A percentile compares a stretch with the other conserved stretches of the same genome.
Evolutionary conservation across 2,113 vertebrate species (phyloP).

Genomic region (Gorsachius goisagi): DNA sequence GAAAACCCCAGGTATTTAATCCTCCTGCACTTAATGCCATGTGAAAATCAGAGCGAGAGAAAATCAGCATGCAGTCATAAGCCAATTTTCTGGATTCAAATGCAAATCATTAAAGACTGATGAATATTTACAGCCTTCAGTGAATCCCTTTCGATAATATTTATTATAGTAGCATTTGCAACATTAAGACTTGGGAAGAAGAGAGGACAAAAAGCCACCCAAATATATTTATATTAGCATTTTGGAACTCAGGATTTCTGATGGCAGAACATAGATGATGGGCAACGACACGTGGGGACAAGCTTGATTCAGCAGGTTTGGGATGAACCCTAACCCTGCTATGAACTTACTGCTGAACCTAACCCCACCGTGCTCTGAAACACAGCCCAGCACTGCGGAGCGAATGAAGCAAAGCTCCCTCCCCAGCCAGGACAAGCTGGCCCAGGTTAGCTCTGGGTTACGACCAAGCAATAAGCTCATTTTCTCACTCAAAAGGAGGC

Average conservation of each 20-base stretch:
- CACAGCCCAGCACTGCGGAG: background rate
- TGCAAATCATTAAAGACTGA: slow-evolving; percentile 50
- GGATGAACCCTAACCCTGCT: background rate
- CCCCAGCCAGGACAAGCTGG: background rate
- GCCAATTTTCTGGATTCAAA: slow-evolving; percentile 66
- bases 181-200: background rate
- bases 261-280: background rate
- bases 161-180: slow-evolving; percentile 36
- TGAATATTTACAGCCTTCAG: slow-evolving; percentile 60
- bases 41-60: slow-evolving; percentile 29
- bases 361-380: background rate
- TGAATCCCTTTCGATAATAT: background rate
- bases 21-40: background rate
- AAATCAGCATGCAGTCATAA: slow-evolving; percentile 42
- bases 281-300: background rate
- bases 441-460: background rate
- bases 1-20: slow-evolving; percentile 41
- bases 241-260: background rate
- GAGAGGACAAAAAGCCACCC: background rate
- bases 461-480: background rate
- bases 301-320: background rate
- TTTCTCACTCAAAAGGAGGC: background rate
- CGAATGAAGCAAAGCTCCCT: background rate
- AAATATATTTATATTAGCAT: background rate
- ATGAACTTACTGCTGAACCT: background rate